Base-by-base conservation (phyloP, 2,888 invertebrate species). In the Sarcophaga rosellei region DNA sequence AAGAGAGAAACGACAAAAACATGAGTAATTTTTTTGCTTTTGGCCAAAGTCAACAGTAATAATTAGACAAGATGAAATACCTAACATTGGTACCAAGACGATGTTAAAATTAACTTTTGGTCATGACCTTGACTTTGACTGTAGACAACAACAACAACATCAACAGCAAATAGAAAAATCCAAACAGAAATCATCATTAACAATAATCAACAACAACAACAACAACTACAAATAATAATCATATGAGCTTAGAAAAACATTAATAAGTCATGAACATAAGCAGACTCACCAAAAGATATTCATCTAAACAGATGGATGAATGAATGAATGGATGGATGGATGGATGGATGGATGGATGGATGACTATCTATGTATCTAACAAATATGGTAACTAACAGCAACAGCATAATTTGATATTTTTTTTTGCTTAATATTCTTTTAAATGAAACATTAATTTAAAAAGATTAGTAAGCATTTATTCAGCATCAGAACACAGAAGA, bases 111-210 rank as follows among this genome's bases (percentile, higher is more conserved):
- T 79, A 25, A 74, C 44, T 73, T 35, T 10, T 86, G 83, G 77
- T 81, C 80, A 77, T 83, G 86, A 86, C 86, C 86, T 86, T 86
- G 86, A 86, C 86, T 86, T 80, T 81, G 80, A 65, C 83, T 81
- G 77, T 76, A 77, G 68, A 75, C 70, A 76, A 69, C 75, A 59
- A 35, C n/a, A 76, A 57, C 63, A 35, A 76, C n/a, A 20, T 0
- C 35, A 20, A 45, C 23, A 21, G 70, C 53, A 63, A 44, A 63
- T 72, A 79, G 68, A 63, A 82, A 82, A 86, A 76, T 86, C 79
- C 79, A 81, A 81, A 84, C 66, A 76, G 73, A 79, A 76, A 80
- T 73, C 61, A 66, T 72, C 53, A 79, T 78, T 81, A 75, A 66
- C 59, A 11, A 23, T 25, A 74, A 15, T 10, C 23, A 79, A n/a